Conservation (phyloP, 2,888 invertebrate species). For the Aphodius sticticus region DNA sequence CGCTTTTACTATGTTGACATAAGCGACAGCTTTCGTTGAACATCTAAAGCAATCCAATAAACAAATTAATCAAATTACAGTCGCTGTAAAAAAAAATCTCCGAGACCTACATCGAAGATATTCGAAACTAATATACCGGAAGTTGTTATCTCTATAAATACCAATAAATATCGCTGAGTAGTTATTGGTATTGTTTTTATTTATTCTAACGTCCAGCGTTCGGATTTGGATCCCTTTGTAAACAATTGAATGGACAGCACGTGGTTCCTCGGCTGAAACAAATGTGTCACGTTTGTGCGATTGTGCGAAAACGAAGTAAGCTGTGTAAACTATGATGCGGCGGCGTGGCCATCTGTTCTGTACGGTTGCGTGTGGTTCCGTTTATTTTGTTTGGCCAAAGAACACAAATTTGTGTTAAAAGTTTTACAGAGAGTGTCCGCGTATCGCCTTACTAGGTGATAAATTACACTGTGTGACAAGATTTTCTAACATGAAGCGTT, state of each 20-base stretch:
- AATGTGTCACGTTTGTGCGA: constrained; percentile 52
- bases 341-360: neutral
- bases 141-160: neutral
- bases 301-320: constrained; percentile 43
- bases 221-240: constrained; percentile 32
- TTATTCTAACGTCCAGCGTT: constrained; percentile 32
- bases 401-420: constrained; percentile 4
- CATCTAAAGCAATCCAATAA: neutral
- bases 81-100: neutral
- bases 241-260: constrained; percentile 35
- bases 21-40: neutral
- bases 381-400: neutral
- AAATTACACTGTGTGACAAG: no score
- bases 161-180: neutral
- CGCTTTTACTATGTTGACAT: neutral
- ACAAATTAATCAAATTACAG: neutral
- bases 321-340: constrained; percentile 47
- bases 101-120: neutral
- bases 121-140: neutral
- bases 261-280: constrained; percentile 49
- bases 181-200: constrained; percentile 32
- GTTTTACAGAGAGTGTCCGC: neutral
- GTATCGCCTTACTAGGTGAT: neutral
- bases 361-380: neutral
- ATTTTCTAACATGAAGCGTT: no score